A percentile compares a stretch with the other conserved stretches of the same genome.
Conservation (phyloP, 2,113 vertebrate species). For the Pelecanus crispus region DNA sequence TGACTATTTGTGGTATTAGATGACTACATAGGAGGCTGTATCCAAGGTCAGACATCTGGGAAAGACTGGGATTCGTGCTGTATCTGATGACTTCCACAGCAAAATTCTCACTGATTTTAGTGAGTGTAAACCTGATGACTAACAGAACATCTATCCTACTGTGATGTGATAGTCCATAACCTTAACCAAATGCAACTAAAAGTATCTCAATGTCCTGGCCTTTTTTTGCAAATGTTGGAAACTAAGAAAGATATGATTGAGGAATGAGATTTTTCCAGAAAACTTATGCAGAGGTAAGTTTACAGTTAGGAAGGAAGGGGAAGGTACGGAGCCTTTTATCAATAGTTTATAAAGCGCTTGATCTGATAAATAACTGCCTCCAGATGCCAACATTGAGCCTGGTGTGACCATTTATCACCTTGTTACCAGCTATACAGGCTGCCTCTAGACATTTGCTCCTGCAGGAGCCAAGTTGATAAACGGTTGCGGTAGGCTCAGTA, state of each 20-base stretch:
- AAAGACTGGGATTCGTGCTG: neutral
- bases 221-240: neutral
- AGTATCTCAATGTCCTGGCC: neutral
- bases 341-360: neutral
- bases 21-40: neutral
- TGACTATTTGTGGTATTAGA: neutral
- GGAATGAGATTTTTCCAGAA: neutral
- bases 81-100: neutral
- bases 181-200: neutral
- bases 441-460: neutral
- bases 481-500: neutral
- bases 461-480: neutral
- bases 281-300: neutral
- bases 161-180: too few relatives aligned
- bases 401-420: neutral
- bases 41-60: neutral
- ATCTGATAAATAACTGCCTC: neutral
- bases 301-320: neutral
- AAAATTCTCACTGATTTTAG: neutral
- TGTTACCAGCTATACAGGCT: neutral
- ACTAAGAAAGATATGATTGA: neutral
- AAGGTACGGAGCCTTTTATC: neutral
- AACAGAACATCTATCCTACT: neutral
- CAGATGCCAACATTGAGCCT: neutral
- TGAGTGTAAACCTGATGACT: neutral